These are phyloP conservation scores for Sphaeridia pumilis DNA, from an alignment of 2,888 invertebrate species.

Conservation along the genomic window DNA sequence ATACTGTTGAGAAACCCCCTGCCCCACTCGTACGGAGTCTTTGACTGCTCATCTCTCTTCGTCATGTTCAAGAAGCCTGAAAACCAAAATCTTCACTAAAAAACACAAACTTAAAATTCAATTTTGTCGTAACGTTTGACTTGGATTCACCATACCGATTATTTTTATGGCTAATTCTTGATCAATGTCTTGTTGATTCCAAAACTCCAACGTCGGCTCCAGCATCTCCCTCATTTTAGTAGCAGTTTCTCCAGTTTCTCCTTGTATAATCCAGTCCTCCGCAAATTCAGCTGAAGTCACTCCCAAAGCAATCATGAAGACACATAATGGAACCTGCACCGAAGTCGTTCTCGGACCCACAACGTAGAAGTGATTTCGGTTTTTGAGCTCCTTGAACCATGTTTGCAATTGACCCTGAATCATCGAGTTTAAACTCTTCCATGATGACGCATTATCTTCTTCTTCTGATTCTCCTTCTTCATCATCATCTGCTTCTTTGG, in stretches of 20 bases:
- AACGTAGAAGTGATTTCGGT: conserved; percentile 6
- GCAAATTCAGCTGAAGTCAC: background rate
- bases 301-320: conserved; percentile 4
- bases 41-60: too few species aligned
- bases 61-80: background rate
- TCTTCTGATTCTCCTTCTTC: background rate
- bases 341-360: background rate
- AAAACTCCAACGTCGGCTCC: conserved; percentile 40
- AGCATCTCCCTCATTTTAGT: background rate
- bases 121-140: too few species aligned
- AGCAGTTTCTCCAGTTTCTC: background rate
- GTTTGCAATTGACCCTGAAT: too few species aligned
- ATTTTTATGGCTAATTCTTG: conserved; percentile 1
- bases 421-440: too few species aligned
- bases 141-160: conserved; percentile 4
- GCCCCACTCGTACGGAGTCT: too few species aligned
- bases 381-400: too few species aligned
- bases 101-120: too few species aligned
- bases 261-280: conserved; percentile 2
- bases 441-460: too few species aligned
- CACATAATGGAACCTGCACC: conserved; percentile 1
- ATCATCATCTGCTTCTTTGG: background rate
- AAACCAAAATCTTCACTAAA: background rate
- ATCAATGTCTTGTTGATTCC: too few species aligned
- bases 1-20: conserved; percentile 51